Conservation (phyloP, 1,140 invertebrate genomes). For the Musca vetustissima region DNA sequence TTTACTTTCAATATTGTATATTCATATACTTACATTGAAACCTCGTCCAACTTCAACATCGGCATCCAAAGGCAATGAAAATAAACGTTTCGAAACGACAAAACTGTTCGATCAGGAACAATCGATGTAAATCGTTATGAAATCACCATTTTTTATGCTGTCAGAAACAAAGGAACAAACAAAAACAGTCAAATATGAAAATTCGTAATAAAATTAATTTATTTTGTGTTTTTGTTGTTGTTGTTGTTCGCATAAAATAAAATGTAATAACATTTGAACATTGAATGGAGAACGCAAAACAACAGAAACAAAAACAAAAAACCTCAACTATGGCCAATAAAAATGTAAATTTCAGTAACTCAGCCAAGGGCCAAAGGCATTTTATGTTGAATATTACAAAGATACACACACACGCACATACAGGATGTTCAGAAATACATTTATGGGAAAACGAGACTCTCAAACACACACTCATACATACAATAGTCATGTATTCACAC, state of each 20-base stretch:
- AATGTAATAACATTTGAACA: background rate
- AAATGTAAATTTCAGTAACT: too few species aligned
- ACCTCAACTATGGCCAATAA: too few species aligned
- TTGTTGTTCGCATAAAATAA: background rate
- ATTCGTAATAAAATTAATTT: slow-evolving; percentile 18
- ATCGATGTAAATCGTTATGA: slow-evolving; percentile 54
- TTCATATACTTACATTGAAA: slow-evolving; percentile 51
- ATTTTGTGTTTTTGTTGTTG: slow-evolving; percentile 1
- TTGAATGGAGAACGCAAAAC: too few species aligned
- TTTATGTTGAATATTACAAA: background rate
- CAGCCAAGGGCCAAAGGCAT: too few species aligned
- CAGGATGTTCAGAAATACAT: background rate
- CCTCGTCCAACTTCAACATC: slow-evolving; percentile 55
- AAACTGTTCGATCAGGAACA: slow-evolving; percentile 54
- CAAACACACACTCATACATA: slow-evolving; percentile 26
- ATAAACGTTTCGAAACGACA: slow-evolving; percentile 52
- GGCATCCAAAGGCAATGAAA: slow-evolving; percentile 47
- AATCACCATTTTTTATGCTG: slow-evolving; percentile 55
- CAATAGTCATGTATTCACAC: background rate
- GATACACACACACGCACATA: background rate
- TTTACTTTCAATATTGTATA: background rate
- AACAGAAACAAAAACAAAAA: too few species aligned
- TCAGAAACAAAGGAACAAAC: slow-evolving; percentile 16
- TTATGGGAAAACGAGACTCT: slow-evolving; percentile 5
- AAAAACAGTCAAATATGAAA: background rate